A percentile compares a stretch with the other conserved stretches of the same genome.
phyloP scores from a whole-genome alignment of 1,140 invertebrate genomes.

The Drosophila triauraria region DNA sequence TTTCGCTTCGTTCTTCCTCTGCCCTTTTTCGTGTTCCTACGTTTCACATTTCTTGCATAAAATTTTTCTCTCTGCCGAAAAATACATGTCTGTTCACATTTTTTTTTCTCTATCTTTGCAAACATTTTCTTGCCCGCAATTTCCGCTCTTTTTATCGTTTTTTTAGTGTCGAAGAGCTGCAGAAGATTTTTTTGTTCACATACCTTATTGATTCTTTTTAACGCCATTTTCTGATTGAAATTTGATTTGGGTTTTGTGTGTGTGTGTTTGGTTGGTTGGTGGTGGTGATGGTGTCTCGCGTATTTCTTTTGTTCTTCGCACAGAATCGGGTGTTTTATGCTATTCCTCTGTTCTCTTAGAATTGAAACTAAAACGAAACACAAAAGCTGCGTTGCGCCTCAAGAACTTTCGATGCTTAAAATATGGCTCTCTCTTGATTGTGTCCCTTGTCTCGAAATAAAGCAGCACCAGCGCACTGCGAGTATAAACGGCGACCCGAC shows the following conservation, averaged over 20 bases:
- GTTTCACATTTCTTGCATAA: conserved; percentile 85
- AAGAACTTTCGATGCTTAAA: conserved; percentile 51
- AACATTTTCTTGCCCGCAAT: conserved; percentile 31
- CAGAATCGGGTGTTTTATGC: conserved; percentile 46
- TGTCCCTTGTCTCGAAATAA: conserved; percentile 79
- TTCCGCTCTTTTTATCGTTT: conserved; percentile 24
- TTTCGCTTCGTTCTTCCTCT: conserved; percentile 69
- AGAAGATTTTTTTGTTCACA: conserved; percentile 85
- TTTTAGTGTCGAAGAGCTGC: conserved; percentile 34
- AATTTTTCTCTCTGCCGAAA: conserved; percentile 68
- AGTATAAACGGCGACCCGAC: conserved; percentile 78
- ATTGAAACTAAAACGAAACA: conserved; percentile 71
- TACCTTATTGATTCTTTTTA: conserved; percentile 98
- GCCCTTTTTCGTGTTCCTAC: conserved; percentile 70
- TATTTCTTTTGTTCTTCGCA: conserved; percentile 76
- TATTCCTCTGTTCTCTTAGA: conserved; percentile 26
- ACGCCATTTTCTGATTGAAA: conserved; percentile 91
- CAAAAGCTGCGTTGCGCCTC: conserved; percentile 73
- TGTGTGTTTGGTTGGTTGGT: conserved; percentile 69
- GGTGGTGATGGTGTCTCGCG: conserved; percentile 72
- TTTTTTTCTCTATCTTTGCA: conserved; percentile 37
- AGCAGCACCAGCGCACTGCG: conserved; percentile 72
- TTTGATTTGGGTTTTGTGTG: conserved; percentile 83
- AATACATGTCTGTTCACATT: conserved; percentile 49
- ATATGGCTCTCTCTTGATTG: conserved; percentile 66